phyloP scores from a whole-genome alignment of 2,888 invertebrate species.

The Zhengitettix transpicula region DNA sequence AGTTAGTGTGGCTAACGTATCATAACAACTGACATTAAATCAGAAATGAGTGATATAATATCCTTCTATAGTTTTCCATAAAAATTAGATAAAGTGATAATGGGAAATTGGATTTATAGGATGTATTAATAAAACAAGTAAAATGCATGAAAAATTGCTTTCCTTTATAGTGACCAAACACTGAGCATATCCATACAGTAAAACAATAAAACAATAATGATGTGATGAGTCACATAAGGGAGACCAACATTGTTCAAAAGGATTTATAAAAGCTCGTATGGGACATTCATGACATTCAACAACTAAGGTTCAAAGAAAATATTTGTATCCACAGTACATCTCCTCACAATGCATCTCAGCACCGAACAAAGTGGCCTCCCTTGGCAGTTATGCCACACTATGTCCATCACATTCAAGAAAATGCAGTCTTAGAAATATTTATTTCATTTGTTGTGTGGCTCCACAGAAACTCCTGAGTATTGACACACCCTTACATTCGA shows the following conservation, averaged over 20 bases:
- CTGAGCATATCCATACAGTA: conserved; percentile 21
- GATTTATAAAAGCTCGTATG: conserved; percentile 18
- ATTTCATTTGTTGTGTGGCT: conserved; percentile 11
- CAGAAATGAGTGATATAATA: too few species aligned
- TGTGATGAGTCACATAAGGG: conserved; percentile 15
- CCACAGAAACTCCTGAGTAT: conserved; percentile 15
- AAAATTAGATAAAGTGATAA: too few species aligned
- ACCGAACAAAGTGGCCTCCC: conserved; percentile 14
- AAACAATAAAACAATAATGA: conserved; percentile 19
- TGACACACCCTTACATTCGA: conserved; percentile 12
- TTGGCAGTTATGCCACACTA: conserved; percentile 14
- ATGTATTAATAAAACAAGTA: conserved; percentile 3
- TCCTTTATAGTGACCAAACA: conserved; percentile 21
- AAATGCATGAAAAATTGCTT: conserved; percentile 18
- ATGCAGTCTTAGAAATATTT: conserved; percentile 16
- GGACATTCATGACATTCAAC: conserved; percentile 18
- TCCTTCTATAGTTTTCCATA: too few species aligned
- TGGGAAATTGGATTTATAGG: neutral
- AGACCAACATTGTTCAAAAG: conserved; percentile 18
- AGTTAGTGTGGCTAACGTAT: too few species aligned
- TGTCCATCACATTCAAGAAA: conserved; percentile 15
- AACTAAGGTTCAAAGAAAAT: conserved; percentile 18
- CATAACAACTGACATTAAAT: too few species aligned
- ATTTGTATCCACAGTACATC: conserved; percentile 11
- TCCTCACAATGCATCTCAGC: conserved; percentile 11